Evolutionary conservation across 2,113 vertebrate species (phyloP).

Genomic region (Pteropus alecto): DNA sequence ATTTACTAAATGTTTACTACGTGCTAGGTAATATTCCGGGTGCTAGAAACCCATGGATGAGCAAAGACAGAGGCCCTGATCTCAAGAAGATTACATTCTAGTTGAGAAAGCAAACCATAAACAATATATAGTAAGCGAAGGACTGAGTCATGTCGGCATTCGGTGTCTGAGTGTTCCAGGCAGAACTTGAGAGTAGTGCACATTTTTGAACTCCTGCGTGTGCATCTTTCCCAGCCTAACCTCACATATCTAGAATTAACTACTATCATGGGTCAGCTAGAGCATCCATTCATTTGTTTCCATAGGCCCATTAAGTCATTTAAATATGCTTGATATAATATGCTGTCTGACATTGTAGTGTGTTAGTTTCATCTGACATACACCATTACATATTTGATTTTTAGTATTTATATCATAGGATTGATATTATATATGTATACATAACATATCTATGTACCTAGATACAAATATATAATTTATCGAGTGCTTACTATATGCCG

Average conservation of each 20-base stretch:
- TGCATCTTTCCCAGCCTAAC: background rate
- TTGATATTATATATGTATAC: conserved; percentile 8
- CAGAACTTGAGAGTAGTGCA: background rate
- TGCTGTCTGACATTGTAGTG: background rate
- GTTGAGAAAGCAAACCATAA: background rate
- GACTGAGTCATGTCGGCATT: background rate
- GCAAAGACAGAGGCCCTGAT: background rate
- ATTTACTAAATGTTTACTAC: background rate
- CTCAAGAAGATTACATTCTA: background rate
- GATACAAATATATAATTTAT: conserved; percentile 19
- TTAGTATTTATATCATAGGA: background rate
- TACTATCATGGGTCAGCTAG: background rate
- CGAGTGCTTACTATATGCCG: conserved; percentile 56
- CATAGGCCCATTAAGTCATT: background rate
- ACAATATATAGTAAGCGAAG: background rate
- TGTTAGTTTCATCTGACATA: conserved; percentile 1
- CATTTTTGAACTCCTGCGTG: background rate
- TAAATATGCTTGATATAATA: background rate
- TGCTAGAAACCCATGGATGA: background rate
- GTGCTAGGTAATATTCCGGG: background rate
- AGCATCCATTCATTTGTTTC: background rate
- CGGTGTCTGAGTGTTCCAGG: background rate
- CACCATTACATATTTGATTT: conserved; percentile 37
- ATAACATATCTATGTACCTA: background rate
- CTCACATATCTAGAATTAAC: background rate